phyloP scores from a whole-genome alignment of 1,140 invertebrate genomes.

The Zeugodacus cucurbitae region DNA sequence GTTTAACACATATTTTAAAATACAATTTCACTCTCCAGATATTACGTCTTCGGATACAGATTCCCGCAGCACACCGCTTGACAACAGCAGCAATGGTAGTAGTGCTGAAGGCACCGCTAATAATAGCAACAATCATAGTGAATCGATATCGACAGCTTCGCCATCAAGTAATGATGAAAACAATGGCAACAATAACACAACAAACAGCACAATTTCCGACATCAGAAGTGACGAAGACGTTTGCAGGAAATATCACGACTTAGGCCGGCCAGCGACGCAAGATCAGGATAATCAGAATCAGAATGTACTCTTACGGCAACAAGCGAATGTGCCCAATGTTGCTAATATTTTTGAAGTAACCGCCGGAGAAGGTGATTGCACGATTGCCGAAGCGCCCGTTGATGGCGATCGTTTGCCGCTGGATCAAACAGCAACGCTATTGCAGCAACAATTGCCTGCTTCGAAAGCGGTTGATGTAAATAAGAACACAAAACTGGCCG shows the following conservation, averaged over 20 bases:
- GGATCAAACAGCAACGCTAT: slow-evolving; percentile 2
- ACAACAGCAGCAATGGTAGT: slow-evolving; percentile 2
- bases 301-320: neutral
- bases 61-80: neutral
- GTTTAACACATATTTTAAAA: no score
- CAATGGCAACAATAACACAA: slow-evolving; percentile 47
- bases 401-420: neutral
- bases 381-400: slow-evolving; percentile 47
- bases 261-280: neutral
- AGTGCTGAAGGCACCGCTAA: neutral
- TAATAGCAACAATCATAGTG: neutral
- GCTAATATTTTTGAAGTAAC: slow-evolving; percentile 55
- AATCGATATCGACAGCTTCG: slow-evolving; percentile 46
- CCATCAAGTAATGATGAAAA: slow-evolving; percentile 53
- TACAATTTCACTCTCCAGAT: neutral
- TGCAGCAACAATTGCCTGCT: slow-evolving; percentile 12
- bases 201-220: neutral
- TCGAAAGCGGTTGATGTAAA: slow-evolving; percentile 54
- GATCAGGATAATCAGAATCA: slow-evolving; percentile 40
- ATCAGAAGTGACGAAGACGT: neutral
- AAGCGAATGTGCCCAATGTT: neutral
- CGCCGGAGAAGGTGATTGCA: slow-evolving; percentile 59
- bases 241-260: neutral
- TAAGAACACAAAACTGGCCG: slow-evolving; percentile 54
- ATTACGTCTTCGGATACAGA: neutral